phyloP scores from a whole-genome alignment of 2,888 invertebrate genomes.

The Tetropium fuscum region DNA sequence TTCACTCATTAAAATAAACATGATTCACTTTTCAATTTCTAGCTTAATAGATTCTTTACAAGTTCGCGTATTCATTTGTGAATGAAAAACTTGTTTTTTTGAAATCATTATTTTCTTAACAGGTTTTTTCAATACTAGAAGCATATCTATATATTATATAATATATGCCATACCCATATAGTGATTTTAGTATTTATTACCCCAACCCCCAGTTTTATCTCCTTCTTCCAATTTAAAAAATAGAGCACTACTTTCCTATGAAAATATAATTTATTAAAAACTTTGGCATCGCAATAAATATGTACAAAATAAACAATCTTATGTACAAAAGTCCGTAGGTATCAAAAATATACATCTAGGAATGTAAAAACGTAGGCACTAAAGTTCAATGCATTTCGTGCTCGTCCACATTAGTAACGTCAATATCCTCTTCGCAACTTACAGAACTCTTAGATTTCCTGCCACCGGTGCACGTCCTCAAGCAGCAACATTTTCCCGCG shows the following conservation, averaged over 20 bases:
- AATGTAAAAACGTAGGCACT: neutral
- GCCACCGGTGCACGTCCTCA: slow-evolving; percentile 64
- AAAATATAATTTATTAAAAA: slow-evolving; percentile 33
- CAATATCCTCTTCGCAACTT: slow-evolving; percentile 61
- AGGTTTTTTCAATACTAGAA: too few species aligned
- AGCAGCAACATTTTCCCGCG: slow-evolving; percentile 67
- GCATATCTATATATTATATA: too few species aligned
- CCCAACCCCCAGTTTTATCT: too few species aligned
- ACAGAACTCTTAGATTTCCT: slow-evolving; percentile 51
- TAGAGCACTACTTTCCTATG: too few species aligned
- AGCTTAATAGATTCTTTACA: too few species aligned
- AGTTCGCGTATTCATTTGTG: too few species aligned
- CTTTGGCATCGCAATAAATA: slow-evolving; percentile 27
- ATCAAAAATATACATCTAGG: slow-evolving; percentile 21
- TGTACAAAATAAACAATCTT: slow-evolving; percentile 23
- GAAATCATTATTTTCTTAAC: too few species aligned
- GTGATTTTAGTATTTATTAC: too few species aligned
- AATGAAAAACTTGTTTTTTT: too few species aligned
- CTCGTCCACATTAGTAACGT: slow-evolving; percentile 61
- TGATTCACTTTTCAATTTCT: too few species aligned
- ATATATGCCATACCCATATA: too few species aligned
- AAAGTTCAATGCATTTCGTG: slow-evolving; percentile 17
- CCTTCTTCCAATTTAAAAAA: neutral
- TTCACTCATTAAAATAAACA: too few species aligned
- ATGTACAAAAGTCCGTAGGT: slow-evolving; percentile 13